phyloP scores from a whole-genome alignment of 1,140 invertebrate genomes.

The Mylabris phalerata region DNA sequence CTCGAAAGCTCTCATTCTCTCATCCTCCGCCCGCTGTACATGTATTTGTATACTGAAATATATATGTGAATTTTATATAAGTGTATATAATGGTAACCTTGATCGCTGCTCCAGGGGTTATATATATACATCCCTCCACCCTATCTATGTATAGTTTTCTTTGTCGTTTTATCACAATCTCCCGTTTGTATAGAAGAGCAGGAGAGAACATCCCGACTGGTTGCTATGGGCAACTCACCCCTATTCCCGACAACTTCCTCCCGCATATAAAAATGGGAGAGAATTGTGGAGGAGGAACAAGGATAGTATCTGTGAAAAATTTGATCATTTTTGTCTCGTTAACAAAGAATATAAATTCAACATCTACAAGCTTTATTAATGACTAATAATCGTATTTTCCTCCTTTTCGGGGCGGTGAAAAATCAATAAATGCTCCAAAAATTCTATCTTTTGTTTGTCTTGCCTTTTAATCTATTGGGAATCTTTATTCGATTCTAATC shows the following conservation, averaged over 20 bases:
- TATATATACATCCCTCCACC: not conserved
- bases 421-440: too few species aligned
- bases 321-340: conserved; percentile 7
- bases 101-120: conserved; percentile 20
- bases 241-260: conserved; percentile 4
- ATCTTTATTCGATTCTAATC: too few species aligned
- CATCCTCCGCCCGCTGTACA: not conserved
- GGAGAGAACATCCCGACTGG: not conserved
- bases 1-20: not conserved
- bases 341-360: conserved; percentile 4
- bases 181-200: too few species aligned
- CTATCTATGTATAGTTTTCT: too few species aligned
- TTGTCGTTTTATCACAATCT: too few species aligned
- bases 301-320: not conserved
- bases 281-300: not conserved
- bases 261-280: conserved; percentile 12
- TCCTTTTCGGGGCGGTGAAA: too few species aligned
- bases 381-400: too few species aligned
- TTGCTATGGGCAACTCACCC: conserved; percentile 24
- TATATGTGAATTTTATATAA: not conserved
- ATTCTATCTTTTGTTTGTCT: too few species aligned
- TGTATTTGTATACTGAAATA: not conserved
- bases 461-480: too few species aligned
- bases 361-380: too few species aligned
- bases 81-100: conserved; percentile 14